A percentile compares a stretch with the other conserved stretches of the same genome.
Evolutionary conservation across 2,797 vertebrate species (phyloP).

Genomic region (Molossus molossus): DNA sequence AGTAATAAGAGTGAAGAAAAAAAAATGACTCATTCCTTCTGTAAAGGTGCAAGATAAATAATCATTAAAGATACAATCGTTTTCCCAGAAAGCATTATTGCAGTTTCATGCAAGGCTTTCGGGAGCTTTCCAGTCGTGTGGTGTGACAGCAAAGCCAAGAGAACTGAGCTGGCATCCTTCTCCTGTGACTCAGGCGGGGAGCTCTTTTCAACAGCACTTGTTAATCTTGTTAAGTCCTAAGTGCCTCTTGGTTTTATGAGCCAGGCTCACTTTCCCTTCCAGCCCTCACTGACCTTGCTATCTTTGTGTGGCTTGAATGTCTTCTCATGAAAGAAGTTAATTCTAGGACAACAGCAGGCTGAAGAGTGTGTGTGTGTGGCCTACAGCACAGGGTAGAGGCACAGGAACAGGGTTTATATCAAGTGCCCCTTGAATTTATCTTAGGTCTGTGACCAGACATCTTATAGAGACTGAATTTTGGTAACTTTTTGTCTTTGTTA

Average conservation of each 20-base stretch:
- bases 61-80: conserved; percentile 34
- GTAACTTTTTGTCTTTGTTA: conserved; percentile 50
- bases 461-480: conserved; percentile 27
- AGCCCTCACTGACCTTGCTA: conserved; percentile 71
- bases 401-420: background rate
- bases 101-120: conserved; percentile 28
- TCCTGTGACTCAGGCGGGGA: conserved; percentile 25
- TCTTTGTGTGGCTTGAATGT: conserved; percentile 66
- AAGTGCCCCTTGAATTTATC: conserved; percentile 6
- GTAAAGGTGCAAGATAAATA: conserved; percentile 57
- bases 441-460: background rate
- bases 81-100: conserved; percentile 65
- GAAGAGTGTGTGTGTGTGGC: background rate
- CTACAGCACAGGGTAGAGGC: background rate
- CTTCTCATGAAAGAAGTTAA: conserved; percentile 72
- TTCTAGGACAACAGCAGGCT: conserved; percentile 54
- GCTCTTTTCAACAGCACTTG: conserved; percentile 73
- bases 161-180: conserved; percentile 32
- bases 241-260: conserved; percentile 80
- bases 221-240: conserved; percentile 82
- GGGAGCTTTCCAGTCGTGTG: background rate
- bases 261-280: conserved; percentile 61
- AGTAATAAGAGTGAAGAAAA: conserved; percentile 39
- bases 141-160: conserved; percentile 28
- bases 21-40: background rate